These are phyloP conservation scores for Bombus vancouverensis DNA, from an alignment of 1,140 invertebrate genomes.

Conservation along the genomic window DNA sequence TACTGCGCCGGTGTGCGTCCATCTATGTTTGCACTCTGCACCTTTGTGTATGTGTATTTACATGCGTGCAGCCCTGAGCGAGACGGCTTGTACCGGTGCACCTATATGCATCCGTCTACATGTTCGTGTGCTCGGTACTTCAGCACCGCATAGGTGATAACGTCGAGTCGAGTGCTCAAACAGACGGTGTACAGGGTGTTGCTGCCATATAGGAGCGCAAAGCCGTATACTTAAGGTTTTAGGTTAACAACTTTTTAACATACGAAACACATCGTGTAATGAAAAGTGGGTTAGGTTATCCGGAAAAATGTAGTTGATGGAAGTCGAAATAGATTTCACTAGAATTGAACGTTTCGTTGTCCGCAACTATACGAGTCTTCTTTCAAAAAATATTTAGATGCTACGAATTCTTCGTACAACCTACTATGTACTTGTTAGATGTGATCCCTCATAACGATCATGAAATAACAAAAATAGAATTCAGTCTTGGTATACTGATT, in stretches of 20 bases:
- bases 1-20: neutral
- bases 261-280: neutral
- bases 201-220: neutral
- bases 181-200: constrained; percentile 7
- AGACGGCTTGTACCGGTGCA: neutral
- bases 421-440: too few species aligned
- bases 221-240: neutral
- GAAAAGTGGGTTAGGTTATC: neutral
- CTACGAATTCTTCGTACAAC: too few species aligned
- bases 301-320: neutral
- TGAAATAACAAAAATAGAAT: too few species aligned
- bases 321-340: neutral
- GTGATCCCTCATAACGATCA: too few species aligned
- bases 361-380: too few species aligned
- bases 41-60: constrained; percentile 4
- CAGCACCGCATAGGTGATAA: constrained; percentile 55
- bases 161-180: constrained; percentile 39
- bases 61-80: neutral
- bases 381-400: too few species aligned
- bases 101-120: neutral
- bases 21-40: constrained; percentile 2
- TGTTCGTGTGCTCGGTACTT: neutral
- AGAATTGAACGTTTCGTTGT: neutral
- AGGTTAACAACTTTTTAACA: neutral
- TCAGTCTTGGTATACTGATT: too few species aligned